A percentile compares a stretch with the other conserved stretches of the same genome.
Evolutionary conservation across 2,797 vertebrate species (phyloP).

Genomic region (Micrastur ruficollis): DNA sequence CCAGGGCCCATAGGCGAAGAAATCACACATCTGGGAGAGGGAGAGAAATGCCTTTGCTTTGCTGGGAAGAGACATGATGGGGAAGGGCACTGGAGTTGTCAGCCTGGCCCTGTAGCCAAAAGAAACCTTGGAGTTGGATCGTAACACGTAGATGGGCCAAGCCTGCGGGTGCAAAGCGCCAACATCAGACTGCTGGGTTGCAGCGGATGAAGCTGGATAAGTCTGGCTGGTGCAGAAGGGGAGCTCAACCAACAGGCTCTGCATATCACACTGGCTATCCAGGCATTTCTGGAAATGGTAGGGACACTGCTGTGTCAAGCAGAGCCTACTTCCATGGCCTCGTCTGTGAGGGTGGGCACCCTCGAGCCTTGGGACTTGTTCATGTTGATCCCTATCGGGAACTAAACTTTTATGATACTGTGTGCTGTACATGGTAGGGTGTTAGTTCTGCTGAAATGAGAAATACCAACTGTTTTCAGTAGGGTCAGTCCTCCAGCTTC

Average conservation of each 20-base stretch:
- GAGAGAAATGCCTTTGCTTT: neutral
- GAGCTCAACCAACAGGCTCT: neutral
- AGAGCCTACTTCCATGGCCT: neutral
- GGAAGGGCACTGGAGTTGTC: neutral
- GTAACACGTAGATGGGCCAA: neutral
- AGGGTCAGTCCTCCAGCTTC: neutral
- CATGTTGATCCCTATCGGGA: neutral
- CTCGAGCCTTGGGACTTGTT: rapidly evolving
- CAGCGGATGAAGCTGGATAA: neutral
- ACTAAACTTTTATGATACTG: neutral
- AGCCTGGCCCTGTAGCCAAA: neutral
- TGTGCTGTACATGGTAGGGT: rapidly evolving
- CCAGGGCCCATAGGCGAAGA: neutral
- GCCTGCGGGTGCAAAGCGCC: neutral
- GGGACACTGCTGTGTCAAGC: neutral
- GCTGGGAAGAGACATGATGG: neutral
- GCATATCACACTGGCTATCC: neutral
- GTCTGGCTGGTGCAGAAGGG: neutral
- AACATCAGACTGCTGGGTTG: neutral
- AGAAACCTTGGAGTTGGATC: neutral
- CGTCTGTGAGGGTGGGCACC: rapidly evolving
- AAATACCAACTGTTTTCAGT: neutral
- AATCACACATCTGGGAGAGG: neutral
- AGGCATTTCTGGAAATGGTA: neutral
- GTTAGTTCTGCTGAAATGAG: neutral